Percentiles rank a stretch among this genome's conserved stretches.
Conservation (phyloP, 2,113 vertebrate genomes). For the Calypte anna region DNA sequence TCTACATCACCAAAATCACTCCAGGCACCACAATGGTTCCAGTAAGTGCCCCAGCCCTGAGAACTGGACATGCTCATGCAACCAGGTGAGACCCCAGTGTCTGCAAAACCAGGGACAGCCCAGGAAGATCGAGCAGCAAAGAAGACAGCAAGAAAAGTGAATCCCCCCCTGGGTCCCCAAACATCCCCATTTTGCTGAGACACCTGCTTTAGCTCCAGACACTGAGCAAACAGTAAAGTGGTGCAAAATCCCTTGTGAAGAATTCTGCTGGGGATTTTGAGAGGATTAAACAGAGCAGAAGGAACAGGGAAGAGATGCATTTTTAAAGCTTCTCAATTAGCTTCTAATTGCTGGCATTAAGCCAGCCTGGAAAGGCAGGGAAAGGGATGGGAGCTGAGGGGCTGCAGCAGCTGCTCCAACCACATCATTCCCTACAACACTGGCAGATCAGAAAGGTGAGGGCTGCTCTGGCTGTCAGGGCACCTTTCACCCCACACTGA, state of each 20-base stretch:
- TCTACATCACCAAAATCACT: neutral
- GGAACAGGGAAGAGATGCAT: slow-evolving; percentile 21
- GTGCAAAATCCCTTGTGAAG: neutral
- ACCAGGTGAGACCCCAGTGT: neutral
- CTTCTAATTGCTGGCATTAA: slow-evolving; percentile 36
- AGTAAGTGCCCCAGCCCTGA: neutral
- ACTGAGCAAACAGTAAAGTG: rapidly evolving
- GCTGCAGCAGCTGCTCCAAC: neutral
- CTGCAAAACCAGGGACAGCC: neutral
- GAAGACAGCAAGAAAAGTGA: neutral
- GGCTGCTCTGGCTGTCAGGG: neutral
- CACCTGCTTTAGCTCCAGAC: neutral
- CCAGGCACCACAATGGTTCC: neutral
- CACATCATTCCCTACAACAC: no score
- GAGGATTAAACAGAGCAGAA: slow-evolving; percentile 57
- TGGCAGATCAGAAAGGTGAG: neutral
- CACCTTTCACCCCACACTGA: neutral
- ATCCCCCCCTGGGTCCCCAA: neutral
- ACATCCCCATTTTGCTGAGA: neutral
- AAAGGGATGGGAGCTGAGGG: neutral
- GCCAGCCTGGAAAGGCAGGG: neutral
- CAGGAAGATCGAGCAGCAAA: neutral
- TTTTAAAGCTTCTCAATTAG: slow-evolving; percentile 49
- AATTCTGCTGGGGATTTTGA: neutral
- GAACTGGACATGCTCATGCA: rapidly evolving